phyloP scores from a whole-genome alignment of 1,140 invertebrate genomes.

The Sogatella furcifera region DNA sequence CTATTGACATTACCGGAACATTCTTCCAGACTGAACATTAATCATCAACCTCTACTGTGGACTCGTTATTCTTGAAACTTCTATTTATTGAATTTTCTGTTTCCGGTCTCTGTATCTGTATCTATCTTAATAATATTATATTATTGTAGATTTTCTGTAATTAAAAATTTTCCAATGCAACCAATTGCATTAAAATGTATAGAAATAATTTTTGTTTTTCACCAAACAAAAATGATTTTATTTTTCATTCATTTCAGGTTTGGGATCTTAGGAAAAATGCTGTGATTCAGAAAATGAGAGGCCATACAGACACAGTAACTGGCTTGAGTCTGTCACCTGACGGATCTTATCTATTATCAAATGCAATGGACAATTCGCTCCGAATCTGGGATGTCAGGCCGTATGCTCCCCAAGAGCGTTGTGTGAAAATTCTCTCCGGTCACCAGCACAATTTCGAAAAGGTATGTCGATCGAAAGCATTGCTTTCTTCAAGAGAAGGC shows the following conservation, averaged over 20 bases:
- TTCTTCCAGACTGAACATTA: no score
- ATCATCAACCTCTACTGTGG: no score
- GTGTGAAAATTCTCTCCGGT: conserved; percentile 84
- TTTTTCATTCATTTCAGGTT: conserved; percentile 38
- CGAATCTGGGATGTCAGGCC: conserved; percentile 72
- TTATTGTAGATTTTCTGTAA: no score
- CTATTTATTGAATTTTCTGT: no score
- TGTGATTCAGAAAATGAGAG: conserved; percentile 71
- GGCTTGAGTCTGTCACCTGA: conserved; percentile 86
- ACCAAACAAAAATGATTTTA: not conserved
- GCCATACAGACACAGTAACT: conserved; percentile 90
- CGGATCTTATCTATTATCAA: conserved; percentile 89
- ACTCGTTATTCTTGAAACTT: no score
- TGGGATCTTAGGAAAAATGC: conserved; percentile 94
- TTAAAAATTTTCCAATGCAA: no score
- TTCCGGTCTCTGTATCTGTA: no score
- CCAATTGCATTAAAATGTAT: no score
- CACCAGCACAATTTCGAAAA: conserved; percentile 99
- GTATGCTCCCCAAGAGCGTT: conserved; percentile 79
- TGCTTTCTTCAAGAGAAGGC: no score
- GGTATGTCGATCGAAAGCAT: conserved; percentile 38
- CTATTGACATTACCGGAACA: no score
- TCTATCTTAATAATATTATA: no score
- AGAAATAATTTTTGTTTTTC: no score
- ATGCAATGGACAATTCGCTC: conserved; percentile 93